Conservation (phyloP, 1,140 invertebrate species). For the Penaeus indicus region DNA sequence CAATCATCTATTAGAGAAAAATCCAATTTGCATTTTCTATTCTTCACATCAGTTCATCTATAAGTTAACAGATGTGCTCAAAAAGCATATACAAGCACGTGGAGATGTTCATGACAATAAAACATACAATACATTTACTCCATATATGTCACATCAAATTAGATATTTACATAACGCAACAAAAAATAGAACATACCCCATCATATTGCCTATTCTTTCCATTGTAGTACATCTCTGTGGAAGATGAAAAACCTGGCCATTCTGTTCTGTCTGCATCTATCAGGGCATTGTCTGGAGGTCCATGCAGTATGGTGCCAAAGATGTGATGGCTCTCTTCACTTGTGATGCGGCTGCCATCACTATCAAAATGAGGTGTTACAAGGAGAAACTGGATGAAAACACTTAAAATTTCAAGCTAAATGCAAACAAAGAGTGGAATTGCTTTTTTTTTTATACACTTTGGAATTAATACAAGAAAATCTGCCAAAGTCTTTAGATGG, state of each 20-base stretch:
- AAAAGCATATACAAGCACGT: too few species aligned
- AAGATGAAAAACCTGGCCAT: slow-evolving; percentile 9
- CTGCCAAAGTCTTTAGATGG: too few species aligned
- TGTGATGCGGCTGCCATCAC: slow-evolving; percentile 44
- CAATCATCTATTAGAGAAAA: too few species aligned
- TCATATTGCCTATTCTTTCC: slow-evolving; percentile 16
- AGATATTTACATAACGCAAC: too few species aligned
- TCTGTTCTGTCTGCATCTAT: slow-evolving; percentile 1
- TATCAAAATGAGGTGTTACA: not conserved
- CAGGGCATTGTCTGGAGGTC: not conserved
- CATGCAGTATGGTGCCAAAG: slow-evolving; percentile 39
- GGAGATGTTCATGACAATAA: not conserved
- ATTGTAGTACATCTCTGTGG: slow-evolving; percentile 19
- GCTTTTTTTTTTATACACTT: too few species aligned
- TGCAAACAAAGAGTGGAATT: too few species aligned
- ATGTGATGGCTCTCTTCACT: slow-evolving; percentile 45
- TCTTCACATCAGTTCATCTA: too few species aligned
- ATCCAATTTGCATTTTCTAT: too few species aligned
- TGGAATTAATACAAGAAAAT: too few species aligned
- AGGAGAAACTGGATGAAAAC: not conserved
- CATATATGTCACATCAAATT: not conserved
- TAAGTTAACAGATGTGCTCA: too few species aligned
- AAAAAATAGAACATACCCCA: slow-evolving; percentile 3
- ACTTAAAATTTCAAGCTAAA: too few species aligned
- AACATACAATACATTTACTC: not conserved